These are phyloP conservation scores for Cyclopterus lumpus DNA, from an alignment of 2,797 vertebrate species.

Conservation along the genomic window DNA sequence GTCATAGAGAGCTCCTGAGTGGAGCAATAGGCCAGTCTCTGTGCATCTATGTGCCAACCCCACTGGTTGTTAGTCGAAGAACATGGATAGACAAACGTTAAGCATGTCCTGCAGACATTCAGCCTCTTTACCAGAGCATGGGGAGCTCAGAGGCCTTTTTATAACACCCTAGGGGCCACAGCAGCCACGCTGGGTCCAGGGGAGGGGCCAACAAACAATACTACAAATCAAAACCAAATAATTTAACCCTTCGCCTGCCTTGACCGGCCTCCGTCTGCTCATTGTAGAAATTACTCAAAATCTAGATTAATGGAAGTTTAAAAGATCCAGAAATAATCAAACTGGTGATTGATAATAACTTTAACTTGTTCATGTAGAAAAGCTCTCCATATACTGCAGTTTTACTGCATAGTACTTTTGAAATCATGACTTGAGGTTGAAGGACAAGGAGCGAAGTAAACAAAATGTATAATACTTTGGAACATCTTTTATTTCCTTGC, in stretches of 20 bases:
- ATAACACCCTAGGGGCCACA: conserved; percentile 77
- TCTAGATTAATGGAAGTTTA: background rate
- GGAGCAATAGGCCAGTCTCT: conserved; percentile 76
- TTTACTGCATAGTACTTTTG: background rate
- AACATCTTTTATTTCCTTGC: background rate
- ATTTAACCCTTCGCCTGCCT: conserved; percentile 77
- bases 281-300: conserved; percentile 9
- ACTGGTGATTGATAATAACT: background rate
- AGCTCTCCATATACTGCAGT: background rate
- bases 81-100: conserved; percentile 79
- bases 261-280: conserved; percentile 35
- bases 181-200: conserved; percentile 64
- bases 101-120: conserved; percentile 86
- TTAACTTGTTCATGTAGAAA: background rate
- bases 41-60: conserved; percentile 76
- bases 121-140: conserved; percentile 82
- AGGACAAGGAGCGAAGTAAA: background rate
- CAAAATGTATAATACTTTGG: background rate
- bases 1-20: conserved; percentile 80
- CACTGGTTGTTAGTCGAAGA: conserved; percentile 73
- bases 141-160: conserved; percentile 82
- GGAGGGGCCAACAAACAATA: conserved; percentile 82
- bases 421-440: background rate
- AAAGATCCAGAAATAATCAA: background rate
- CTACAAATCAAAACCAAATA: conserved; percentile 78